phyloP scores from a whole-genome alignment of 1,140 invertebrate genomes.

The Tetragonula clypearis region DNA sequence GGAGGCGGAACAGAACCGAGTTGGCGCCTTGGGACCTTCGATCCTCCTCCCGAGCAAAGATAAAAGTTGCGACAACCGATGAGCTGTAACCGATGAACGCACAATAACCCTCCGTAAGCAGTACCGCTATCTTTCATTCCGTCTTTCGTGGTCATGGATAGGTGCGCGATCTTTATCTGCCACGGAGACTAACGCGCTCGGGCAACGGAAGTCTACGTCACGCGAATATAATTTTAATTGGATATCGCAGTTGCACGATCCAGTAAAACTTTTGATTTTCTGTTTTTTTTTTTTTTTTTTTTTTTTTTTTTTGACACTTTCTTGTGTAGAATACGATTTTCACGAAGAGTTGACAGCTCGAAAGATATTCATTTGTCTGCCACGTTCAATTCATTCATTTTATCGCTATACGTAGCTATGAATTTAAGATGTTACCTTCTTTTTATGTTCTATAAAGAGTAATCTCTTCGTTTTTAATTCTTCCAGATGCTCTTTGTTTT shows the following conservation, averaged over 20 bases:
- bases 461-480: too few species aligned
- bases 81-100: slow-evolving; percentile 78
- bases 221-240: not conserved
- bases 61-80: slow-evolving; percentile 74
- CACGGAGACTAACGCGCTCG: slow-evolving; percentile 8
- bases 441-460: too few species aligned
- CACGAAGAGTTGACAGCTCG: too few species aligned
- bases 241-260: not conserved
- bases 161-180: slow-evolving; percentile 57
- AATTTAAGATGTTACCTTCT: too few species aligned
- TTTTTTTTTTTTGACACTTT: not conserved
- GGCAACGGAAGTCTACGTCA: not conserved
- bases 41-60: slow-evolving; percentile 55
- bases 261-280: not conserved
- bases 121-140: slow-evolving; percentile 78
- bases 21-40: slow-evolving; percentile 69
- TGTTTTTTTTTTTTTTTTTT: too few species aligned
- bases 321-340: not conserved
- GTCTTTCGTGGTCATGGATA: slow-evolving; percentile 50
- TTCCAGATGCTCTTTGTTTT: too few species aligned
- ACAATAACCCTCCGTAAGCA: slow-evolving; percentile 78
- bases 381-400: not conserved
- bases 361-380: not conserved
- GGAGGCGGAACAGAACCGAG: slow-evolving; percentile 69
- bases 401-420: too few species aligned